phyloP scores from a whole-genome alignment of 2,113 vertebrate genomes.

The Microcebus ravelobensis region DNA sequence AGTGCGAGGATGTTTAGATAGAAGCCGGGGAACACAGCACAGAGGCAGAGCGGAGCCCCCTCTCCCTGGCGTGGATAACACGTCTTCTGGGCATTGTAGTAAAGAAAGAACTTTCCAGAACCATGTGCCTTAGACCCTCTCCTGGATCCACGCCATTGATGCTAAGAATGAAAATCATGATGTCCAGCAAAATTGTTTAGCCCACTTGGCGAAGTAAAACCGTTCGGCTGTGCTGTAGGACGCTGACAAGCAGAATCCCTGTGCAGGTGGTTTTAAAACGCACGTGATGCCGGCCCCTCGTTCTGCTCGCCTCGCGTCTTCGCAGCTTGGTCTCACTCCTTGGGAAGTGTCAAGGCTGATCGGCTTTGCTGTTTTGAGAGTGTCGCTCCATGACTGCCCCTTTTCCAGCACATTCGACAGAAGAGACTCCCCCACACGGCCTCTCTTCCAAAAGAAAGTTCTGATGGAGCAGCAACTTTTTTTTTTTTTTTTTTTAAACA shows the following conservation, averaged over 20 bases:
- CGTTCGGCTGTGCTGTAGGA: background rate
- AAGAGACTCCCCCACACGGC: background rate
- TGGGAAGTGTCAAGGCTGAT: background rate
- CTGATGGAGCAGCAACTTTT: background rate
- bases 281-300: background rate
- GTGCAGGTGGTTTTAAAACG: background rate
- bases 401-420: background rate
- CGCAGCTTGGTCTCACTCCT: background rate
- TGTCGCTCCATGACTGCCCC: background rate
- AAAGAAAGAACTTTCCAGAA: background rate
- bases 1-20: background rate
- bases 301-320: background rate
- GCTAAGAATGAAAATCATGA: background rate
- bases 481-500: no score
- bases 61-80: background rate
- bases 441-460: background rate
- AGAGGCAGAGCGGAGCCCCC: background rate
- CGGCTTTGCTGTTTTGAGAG: conserved; percentile 51
- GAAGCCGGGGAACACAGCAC: background rate
- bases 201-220: background rate
- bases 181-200: background rate
- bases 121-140: background rate
- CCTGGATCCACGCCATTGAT: background rate
- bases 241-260: background rate
- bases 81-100: background rate